Conservation (phyloP, 2,113 vertebrate genomes). For the Rhabdomys dilectus region DNA sequence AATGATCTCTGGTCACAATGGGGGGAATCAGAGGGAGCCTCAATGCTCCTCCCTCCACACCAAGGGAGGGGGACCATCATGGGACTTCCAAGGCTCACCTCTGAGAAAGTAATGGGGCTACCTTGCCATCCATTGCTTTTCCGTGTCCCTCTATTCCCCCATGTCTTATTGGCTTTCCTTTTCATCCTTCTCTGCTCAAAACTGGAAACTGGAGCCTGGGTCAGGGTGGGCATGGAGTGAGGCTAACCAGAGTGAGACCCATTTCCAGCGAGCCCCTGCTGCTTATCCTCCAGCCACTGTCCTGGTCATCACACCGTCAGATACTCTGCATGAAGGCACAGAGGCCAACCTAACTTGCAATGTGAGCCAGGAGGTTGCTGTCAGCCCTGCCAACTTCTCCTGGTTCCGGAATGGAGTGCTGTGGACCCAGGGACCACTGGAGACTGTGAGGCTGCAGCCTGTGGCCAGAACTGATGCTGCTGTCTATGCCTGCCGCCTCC, state of each 20-base stretch:
- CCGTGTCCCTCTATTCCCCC: neutral
- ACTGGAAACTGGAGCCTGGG: neutral
- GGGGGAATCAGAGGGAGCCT: neutral
- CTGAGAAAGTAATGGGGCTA: neutral
- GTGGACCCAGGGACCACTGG: conserved; percentile 62
- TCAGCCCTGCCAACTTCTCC: conserved; percentile 69
- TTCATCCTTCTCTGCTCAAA: neutral
- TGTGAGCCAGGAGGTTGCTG: neutral
- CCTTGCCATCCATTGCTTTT: neutral
- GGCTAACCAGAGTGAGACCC: neutral
- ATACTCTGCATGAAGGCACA: conserved; percentile 64
- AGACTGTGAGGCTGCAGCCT: neutral
- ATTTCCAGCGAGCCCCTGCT: neutral
- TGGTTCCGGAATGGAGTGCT: conserved; percentile 84
- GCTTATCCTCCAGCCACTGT: conserved; percentile 73
- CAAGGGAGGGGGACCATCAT: neutral
- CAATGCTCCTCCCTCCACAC: accelerated
- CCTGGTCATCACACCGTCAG: conserved; percentile 80
- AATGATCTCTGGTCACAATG: neutral
- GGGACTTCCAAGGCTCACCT: neutral
- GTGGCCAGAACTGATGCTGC: conserved; percentile 69
- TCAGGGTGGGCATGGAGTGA: neutral
- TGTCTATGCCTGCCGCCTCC: conserved; percentile 80
- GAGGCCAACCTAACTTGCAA: conserved; percentile 83
- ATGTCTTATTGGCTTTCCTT: neutral